Evolutionary conservation across 92 coral and sea anemone species (phyloP), one percentile per base, ranked within the genome.

Genomic region (Paragorgia papillata): DNA sequence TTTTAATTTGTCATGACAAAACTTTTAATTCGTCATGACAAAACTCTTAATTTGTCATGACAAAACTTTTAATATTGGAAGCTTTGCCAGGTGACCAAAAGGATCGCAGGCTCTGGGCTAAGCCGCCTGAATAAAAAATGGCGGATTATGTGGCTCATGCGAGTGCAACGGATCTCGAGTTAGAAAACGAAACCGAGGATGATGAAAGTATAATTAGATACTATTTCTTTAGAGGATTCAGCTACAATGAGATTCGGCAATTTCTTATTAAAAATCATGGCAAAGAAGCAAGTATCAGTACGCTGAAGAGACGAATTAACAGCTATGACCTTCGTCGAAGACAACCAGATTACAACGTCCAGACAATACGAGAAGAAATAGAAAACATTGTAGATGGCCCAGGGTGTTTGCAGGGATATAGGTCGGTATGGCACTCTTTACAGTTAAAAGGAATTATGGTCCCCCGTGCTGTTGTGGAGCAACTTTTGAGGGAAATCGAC

Each of bases 361-460:
- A 37, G 21, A 10, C 66, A 44, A 69, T 75, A 44, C 32, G 57
- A 59, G 68, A 31, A 35, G 80, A 55, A 51, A 31, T 75, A 35
- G 33, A 75, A 43, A 65, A 39, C 37, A 53, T 58, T 75, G 26
- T 75, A 53, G 80, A 75, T 60, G 80, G 80, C 54, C 62, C 54
- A 34, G 80, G 80, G 35, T 32, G 80, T 75, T 69, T 75, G 39
- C 80, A 57, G 35, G 80, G 80, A 54, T 75, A 75, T 57, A 75
- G 80, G 57, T 75, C 80, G 32, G 80, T 75, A 65, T 75, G 69
- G 80, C 80, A 75, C 30, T 37, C 80, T 21, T 29, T 75, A 68
- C 58, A 75, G 68, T 57, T 75, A 57, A 29, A 37, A 30, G 69
- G 80, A 32, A 75, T 75, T 31, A 68, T 51, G 57, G 80, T 56